Evolutionary conservation across 2,113 vertebrate species (phyloP), one percentile per base, ranked within the genome.

Genomic region (Zeus faber): DNA sequence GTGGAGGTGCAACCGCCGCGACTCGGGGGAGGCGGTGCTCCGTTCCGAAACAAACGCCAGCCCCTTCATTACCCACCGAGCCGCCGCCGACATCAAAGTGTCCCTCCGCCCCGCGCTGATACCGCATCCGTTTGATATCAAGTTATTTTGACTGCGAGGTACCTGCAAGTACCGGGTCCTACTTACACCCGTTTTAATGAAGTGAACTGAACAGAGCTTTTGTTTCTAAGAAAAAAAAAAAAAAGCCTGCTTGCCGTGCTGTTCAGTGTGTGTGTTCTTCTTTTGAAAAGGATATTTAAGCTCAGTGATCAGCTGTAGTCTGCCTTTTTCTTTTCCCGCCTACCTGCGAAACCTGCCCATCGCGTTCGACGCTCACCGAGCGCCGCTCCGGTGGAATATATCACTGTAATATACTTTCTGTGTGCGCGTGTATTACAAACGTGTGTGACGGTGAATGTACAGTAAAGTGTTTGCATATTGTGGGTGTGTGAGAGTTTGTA

Each of bases 401-500:
- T 59, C 13, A 27, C 56, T 86, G 81, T 83, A 86, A 78, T 45
- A 79, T 83, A 78, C 53, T 50, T 64, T 69, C 33, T 1, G 73
- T 23, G 67, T 67, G 66, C 26, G 68, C 21, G 57, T 55, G 67
- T 71, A 67, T 69, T 67, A 63, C 61, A 13, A 44, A 20, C 6
- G 51, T 22, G 65, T 62, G 67, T 73, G 76, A 33, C 74, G 70
- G 81, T 80, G 65, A 56, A 72, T 87, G 85, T 89, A 81, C 83
- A 86, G 77, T 88, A 70, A 79, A 61, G 75, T 74, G 85, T 87
- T 85, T 87, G 87, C 87, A 87, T 75, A 83, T 84, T 65, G 85
- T 90, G 80, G 54, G 85, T 80, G 82, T 82, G 80, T 81, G 83
- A 72, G 75, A 81, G 83, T 89, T 90, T 90, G 86, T 89, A 86